Percentiles rank a stretch among this genome's conserved stretches.
Evolutionary conservation across 53 echinoderm and acorn worm species (phyloP).

Genomic region (Stichopus horrens): DNA sequence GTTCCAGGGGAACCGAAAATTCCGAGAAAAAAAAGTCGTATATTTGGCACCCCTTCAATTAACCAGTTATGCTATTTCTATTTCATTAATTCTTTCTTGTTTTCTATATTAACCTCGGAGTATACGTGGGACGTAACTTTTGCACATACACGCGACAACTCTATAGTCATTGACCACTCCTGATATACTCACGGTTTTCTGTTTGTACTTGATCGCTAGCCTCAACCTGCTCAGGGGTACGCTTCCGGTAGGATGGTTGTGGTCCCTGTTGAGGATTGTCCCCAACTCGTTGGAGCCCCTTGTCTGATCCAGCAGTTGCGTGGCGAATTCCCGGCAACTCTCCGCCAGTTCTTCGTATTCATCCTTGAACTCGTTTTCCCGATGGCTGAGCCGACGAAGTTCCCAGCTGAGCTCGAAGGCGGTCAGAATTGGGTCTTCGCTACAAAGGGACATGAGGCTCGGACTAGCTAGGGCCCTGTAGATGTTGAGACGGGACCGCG

Average conservation of each 20-base stretch:
- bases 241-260: constrained; percentile 59
- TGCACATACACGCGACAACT: not conserved
- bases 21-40: too few relatives aligned
- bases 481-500: constrained; percentile 89
- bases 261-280: constrained; percentile 84
- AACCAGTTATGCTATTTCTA: too few relatives aligned
- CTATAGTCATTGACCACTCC: not conserved
- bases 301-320: constrained; percentile 83
- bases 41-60: too few relatives aligned
- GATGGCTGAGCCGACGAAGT: constrained; percentile 83
- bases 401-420: constrained; percentile 99
- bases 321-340: constrained; percentile 90
- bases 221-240: constrained; percentile 79
- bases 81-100: too few relatives aligned
- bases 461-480: constrained; percentile 95
- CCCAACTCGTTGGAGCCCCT: constrained; percentile 90
- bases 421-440: constrained; percentile 94
- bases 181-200: constrained; percentile 82
- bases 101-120: too few relatives aligned
- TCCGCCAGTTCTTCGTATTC: constrained; percentile 94
- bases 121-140: too few relatives aligned
- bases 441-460: constrained; percentile 84
- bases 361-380: constrained; percentile 96
- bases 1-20: too few relatives aligned
- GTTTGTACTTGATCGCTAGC: constrained; percentile 92